Percentiles rank a stretch among this genome's conserved stretches.
These are phyloP conservation scores for Drosophila acutilabella DNA, from an alignment of 2,888 invertebrate genomes.

Conservation along the genomic window DNA sequence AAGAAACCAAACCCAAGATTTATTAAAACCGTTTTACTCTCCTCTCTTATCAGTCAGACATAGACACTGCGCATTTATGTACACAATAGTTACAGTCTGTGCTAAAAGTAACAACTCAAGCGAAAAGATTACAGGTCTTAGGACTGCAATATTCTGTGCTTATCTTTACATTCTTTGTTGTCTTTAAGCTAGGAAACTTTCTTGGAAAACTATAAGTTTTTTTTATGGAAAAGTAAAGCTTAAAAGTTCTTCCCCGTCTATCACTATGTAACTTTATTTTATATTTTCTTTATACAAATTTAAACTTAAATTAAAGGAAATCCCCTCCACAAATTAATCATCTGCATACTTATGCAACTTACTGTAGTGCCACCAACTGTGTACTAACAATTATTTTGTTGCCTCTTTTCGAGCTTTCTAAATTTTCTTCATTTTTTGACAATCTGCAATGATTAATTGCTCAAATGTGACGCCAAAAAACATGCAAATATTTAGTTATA, in stretches of 20 bases:
- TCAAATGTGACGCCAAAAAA: constrained; percentile 8
- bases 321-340: constrained; percentile 6
- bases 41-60: constrained; percentile 14
- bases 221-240: too few species aligned
- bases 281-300: too few species aligned
- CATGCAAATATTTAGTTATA: neutral
- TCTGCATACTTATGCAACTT: constrained; percentile 8
- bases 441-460: constrained; percentile 19
- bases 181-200: neutral
- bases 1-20: constrained; percentile 49
- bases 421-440: constrained; percentile 3
- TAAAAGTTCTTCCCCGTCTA: too few species aligned
- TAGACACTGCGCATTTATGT: neutral
- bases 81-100: constrained; percentile 1
- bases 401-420: neutral
- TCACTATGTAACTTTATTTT: too few species aligned
- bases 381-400: constrained; percentile 3
- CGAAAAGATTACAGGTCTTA: neutral
- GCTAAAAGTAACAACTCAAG: neutral
- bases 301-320: neutral
- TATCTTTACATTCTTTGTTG: neutral
- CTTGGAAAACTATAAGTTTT: neutral
- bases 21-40: constrained; percentile 25
- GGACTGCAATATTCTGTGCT: too few species aligned
- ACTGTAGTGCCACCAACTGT: constrained; percentile 4